Evolutionary conservation across 2,113 vertebrate genomes (phyloP).

Genomic region (Daubentonia madagascariensis): DNA sequence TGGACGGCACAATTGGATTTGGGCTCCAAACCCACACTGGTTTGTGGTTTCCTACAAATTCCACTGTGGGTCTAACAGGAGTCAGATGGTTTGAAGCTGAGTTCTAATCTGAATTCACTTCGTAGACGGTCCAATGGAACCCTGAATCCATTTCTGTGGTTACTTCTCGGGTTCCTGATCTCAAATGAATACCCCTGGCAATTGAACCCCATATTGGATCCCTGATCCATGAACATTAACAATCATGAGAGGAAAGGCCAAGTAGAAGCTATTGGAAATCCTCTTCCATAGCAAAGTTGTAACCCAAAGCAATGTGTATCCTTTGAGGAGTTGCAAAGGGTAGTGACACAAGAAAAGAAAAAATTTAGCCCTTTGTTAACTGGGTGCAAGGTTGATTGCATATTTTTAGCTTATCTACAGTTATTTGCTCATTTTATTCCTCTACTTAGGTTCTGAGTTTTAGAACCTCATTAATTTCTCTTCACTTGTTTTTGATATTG

Average conservation of each 20-base stretch:
- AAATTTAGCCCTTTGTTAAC: not conserved
- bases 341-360: not conserved
- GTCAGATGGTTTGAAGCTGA: too few relatives aligned
- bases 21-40: too few relatives aligned
- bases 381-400: not conserved
- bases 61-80: too few relatives aligned
- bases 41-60: too few relatives aligned
- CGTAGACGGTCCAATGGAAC: not conserved
- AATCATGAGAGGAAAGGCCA: not conserved
- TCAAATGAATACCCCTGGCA: not conserved
- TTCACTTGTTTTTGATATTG: not conserved
- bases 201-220: not conserved
- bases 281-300: not conserved
- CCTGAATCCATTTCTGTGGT: not conserved
- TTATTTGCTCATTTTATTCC: not conserved
- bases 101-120: not conserved
- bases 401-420: not conserved
- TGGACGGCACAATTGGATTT: too few relatives aligned
- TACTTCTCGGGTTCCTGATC: not conserved
- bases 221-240: not conserved
- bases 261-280: not conserved
- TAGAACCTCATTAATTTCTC: not conserved
- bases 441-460: not conserved
- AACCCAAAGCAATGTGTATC: not conserved
- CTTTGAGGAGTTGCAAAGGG: not conserved